phyloP scores from a whole-genome alignment of 2,113 vertebrate species.

The Pagrus major region DNA sequence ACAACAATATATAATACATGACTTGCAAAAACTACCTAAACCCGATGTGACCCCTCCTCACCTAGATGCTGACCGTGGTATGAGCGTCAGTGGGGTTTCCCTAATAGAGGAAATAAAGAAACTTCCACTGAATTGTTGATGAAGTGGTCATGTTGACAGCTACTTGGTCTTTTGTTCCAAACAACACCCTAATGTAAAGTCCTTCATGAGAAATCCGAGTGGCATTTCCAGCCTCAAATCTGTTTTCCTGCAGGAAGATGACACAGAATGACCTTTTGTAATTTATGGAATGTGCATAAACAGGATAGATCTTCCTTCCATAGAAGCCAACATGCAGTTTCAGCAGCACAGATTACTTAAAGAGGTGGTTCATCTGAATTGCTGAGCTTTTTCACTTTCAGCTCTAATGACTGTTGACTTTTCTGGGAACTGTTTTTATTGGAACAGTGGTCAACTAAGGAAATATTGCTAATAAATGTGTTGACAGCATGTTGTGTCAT shows the following conservation, averaged over 20 bases:
- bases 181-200: background rate
- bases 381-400: background rate
- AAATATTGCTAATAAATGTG: background rate
- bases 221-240: conserved; percentile 48
- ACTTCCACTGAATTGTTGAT: conserved; percentile 12
- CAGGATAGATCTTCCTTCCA: conserved; percentile 67
- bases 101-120: background rate
- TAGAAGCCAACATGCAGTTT: conserved; percentile 2
- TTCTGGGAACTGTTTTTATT: background rate
- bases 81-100: conserved; percentile 20
- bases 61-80: background rate
- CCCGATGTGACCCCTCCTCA: background rate
- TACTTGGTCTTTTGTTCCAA: background rate
- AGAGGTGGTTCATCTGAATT: background rate
- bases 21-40: background rate
- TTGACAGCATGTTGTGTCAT: background rate
- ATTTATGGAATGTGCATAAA: conserved; percentile 64
- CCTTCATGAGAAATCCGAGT: conserved; percentile 17
- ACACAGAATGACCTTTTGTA: conserved; percentile 53
- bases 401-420: background rate
- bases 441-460: background rate
- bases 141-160: conserved; percentile 17
- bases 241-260: conserved; percentile 50
- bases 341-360: background rate
- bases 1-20: background rate